Conservation (phyloP, 2,888 invertebrate species). For the Zeuzera pyrina region DNA sequence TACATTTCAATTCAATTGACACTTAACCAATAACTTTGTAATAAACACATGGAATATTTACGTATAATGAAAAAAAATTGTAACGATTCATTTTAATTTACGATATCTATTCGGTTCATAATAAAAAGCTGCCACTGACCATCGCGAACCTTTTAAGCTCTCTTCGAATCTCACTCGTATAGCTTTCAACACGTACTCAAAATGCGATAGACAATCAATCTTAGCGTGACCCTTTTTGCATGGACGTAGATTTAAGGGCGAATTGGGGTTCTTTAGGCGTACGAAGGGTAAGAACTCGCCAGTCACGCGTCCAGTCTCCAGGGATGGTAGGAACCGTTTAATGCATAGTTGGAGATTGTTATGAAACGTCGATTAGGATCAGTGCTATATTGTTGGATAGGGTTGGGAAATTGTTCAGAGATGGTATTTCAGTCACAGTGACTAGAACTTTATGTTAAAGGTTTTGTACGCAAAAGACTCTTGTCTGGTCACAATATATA, state of each 20-base stretch:
- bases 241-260: conserved; percentile 35
- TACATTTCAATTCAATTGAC: too few relatives aligned
- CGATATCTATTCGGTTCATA: too few relatives aligned
- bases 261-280: too few relatives aligned
- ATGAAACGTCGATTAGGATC: conserved; percentile 23
- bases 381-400: conserved; percentile 29
- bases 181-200: conserved; percentile 37
- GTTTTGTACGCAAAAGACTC: conserved; percentile 1
- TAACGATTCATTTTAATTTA: too few relatives aligned
- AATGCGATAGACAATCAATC: conserved; percentile 63
- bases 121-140: not conserved
- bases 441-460: conserved; percentile 12
- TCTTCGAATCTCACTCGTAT: conserved; percentile 12
- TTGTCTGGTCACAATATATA: too few relatives aligned
- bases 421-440: conserved; percentile 9
- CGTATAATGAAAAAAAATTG: too few relatives aligned
- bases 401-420: conserved; percentile 19
- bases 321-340: conserved; percentile 37
- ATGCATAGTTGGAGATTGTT: conserved; percentile 59
- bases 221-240: conserved; percentile 61
- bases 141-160: conserved; percentile 12
- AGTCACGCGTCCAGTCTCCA: conserved; percentile 64
- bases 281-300: too few relatives aligned
- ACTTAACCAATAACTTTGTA: too few relatives aligned
- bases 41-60: too few relatives aligned